Conservation (phyloP, 2,888 invertebrate species). For the Plutella xylostella region DNA sequence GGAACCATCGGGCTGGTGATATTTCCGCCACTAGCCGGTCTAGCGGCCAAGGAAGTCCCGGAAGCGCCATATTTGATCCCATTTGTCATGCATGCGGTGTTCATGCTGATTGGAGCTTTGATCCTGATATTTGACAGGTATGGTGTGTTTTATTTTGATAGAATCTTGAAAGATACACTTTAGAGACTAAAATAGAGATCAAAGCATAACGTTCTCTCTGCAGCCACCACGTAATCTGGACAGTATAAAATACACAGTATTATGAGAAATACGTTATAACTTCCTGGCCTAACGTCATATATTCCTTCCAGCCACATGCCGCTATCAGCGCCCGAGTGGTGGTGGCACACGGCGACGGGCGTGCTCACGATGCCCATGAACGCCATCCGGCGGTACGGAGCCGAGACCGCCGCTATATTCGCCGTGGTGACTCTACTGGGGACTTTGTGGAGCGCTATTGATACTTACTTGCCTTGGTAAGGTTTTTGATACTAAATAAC, state of each 20-base stretch:
- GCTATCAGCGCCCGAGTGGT: slow-evolving; percentile 86
- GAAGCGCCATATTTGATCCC: slow-evolving; percentile 64
- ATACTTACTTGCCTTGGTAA: slow-evolving; percentile 81
- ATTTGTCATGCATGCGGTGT: slow-evolving; percentile 69
- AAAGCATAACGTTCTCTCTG: too few species aligned
- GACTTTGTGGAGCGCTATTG: slow-evolving; percentile 83
- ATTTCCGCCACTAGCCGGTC: slow-evolving; percentile 72
- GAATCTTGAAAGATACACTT: too few species aligned
- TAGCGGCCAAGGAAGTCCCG: slow-evolving; percentile 46
- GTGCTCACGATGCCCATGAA: slow-evolving; percentile 84
- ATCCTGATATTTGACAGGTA: slow-evolving; percentile 70
- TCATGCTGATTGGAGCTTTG: slow-evolving; percentile 68
- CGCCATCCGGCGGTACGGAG: slow-evolving; percentile 78
- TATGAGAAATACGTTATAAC: too few species aligned
- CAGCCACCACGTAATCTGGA: too few species aligned
- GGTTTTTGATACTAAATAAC: too few species aligned
- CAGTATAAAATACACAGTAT: too few species aligned
- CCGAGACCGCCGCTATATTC: slow-evolving; percentile 78
- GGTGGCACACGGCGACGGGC: slow-evolving; percentile 87
- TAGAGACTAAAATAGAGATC: too few species aligned
- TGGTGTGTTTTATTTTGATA: not conserved
- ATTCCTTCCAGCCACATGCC: slow-evolving; percentile 72
- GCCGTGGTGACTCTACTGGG: slow-evolving; percentile 79
- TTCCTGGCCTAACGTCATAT: too few species aligned
- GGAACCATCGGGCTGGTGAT: slow-evolving; percentile 80